Percentiles rank a stretch among this genome's conserved stretches.
Conservation (phyloP, 2,113 vertebrate species). For the Coracopsis vasa region DNA sequence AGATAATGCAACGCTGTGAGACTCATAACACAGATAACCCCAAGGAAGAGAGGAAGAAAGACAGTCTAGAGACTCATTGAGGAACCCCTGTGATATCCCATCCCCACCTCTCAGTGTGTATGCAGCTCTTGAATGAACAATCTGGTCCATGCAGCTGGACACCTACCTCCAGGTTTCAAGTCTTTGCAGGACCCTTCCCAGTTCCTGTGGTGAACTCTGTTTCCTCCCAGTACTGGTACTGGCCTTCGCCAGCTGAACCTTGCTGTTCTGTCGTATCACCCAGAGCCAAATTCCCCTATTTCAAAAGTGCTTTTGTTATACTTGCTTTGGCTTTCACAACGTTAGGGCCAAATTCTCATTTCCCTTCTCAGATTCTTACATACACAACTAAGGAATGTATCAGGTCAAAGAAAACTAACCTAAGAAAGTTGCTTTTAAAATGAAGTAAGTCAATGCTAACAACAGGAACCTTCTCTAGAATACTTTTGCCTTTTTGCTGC, state of each 20-base stretch:
- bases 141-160: rapidly evolving
- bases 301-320: neutral
- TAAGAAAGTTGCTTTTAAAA: neutral
- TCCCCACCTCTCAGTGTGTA: neutral
- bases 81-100: neutral
- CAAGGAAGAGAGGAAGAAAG: neutral
- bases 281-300: neutral
- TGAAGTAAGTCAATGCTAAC: neutral
- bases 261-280: neutral
- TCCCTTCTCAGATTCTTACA: neutral
- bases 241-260: neutral
- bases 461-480: neutral
- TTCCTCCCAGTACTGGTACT: neutral
- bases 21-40: neutral
- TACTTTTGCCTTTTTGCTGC: neutral
- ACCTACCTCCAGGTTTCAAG: neutral
- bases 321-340: neutral
- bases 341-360: neutral
- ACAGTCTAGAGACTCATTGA: neutral
- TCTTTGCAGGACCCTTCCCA: neutral
- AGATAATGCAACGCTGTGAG: neutral
- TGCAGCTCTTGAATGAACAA: neutral
- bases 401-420: neutral
- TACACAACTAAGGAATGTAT: neutral
- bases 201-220: neutral